phyloP scores from a whole-genome alignment of 2,113 vertebrate species.

The Macroglossus sobrinus region DNA sequence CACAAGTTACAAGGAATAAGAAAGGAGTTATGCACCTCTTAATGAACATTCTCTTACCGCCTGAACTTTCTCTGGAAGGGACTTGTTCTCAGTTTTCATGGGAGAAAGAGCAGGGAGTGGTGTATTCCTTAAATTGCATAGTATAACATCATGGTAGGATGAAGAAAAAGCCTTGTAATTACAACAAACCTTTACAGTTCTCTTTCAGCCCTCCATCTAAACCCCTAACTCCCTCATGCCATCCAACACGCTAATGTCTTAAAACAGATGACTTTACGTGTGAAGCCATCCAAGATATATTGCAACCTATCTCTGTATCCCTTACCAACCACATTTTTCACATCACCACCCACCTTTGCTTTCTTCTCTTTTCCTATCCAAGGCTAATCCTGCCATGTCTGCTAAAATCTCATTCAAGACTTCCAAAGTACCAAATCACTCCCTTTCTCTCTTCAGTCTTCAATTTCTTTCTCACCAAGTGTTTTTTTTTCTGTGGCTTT shows the following conservation, averaged over 20 bases:
- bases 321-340: not conserved
- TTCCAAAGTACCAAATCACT: not conserved
- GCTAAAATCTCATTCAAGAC: not conserved
- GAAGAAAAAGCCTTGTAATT: not conserved
- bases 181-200: not conserved
- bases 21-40: not conserved
- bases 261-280: not conserved
- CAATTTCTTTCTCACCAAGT: not conserved
- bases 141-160: not conserved
- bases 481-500: not conserved
- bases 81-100: constrained; percentile 16
- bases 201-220: not conserved
- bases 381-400: not conserved
- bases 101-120: not conserved
- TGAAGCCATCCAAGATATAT: not conserved
- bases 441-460: not conserved
- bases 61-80: not conserved
- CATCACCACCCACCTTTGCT: not conserved
- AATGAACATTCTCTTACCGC: not conserved
- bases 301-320: not conserved
- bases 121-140: not conserved
- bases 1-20: not conserved
- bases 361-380: not conserved
- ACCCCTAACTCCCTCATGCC: not conserved
- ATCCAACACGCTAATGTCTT: not conserved